These are phyloP conservation scores for Chaenogobius annularis DNA, from an alignment of 2,113 vertebrate genomes.

Conservation along the genomic window DNA sequence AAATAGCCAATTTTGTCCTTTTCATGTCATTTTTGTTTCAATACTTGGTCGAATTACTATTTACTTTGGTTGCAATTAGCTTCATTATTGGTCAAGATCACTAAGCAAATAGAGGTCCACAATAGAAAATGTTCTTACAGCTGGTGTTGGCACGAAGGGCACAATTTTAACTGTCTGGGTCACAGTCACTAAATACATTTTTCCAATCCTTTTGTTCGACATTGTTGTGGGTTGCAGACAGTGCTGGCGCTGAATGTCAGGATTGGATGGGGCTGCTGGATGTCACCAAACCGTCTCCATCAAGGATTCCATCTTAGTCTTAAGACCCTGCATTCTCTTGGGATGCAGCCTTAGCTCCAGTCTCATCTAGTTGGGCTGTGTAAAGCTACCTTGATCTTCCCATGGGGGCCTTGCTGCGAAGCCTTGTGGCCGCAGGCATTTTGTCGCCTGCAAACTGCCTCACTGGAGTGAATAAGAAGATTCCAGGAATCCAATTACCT, in stretches of 20 bases:
- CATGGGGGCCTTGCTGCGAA: conserved; percentile 45
- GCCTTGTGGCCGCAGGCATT: conserved; percentile 61
- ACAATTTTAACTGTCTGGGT: not conserved
- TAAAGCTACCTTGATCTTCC: conserved; percentile 67
- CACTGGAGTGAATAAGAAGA: conserved; percentile 70
- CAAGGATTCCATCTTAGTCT: conserved; percentile 29
- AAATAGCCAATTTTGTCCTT: too few relatives aligned
- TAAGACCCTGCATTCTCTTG: conserved; percentile 38
- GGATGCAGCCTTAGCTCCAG: conserved; percentile 38
- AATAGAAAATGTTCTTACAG: not conserved
- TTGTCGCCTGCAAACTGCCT: conserved; percentile 61
- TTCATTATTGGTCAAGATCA: not conserved
- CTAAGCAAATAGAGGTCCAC: not conserved
- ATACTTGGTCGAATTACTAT: too few relatives aligned
- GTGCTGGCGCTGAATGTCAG: conserved; percentile 25
- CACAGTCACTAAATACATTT: conserved; percentile 8
- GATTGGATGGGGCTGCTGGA: conserved; percentile 12
- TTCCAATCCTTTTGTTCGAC: conserved; percentile 1
- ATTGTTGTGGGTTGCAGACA: conserved; percentile 7
- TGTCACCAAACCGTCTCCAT: conserved; percentile 25
- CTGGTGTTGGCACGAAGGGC: not conserved
- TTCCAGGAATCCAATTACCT: conserved; percentile 73
- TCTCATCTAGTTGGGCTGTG: conserved; percentile 50
- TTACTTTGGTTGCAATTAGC: too few relatives aligned
- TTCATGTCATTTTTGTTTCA: too few relatives aligned